Percentiles rank a stretch among this genome's conserved stretches.
Conservation (phyloP, 23 tunicate species). For the Botrylloides violaceus region DNA sequence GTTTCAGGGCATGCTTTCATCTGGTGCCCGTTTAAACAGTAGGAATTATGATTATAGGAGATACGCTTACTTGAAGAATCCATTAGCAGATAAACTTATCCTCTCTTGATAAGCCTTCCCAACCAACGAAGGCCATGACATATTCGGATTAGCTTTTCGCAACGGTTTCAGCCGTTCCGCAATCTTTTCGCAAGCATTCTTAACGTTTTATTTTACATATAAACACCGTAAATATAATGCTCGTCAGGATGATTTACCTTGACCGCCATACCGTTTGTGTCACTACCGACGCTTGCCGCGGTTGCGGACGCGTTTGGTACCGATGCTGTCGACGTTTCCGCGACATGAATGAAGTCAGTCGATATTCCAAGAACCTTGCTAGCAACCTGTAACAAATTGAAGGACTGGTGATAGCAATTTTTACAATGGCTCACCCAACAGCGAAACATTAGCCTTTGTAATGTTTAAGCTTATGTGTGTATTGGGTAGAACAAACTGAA, state of each 20-base stretch:
- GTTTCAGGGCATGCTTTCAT: too few species aligned
- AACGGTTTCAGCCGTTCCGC: constrained; percentile 44
- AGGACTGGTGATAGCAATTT: background rate
- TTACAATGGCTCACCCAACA: too few species aligned
- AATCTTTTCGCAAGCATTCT: constrained; percentile 66
- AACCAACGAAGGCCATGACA: constrained; percentile 38
- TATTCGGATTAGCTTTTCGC: constrained; percentile 24
- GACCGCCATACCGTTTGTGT: constrained; percentile 86
- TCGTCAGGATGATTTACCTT: constrained; percentile 27
- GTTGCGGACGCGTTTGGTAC: constrained; percentile 84
- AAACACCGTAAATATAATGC: background rate
- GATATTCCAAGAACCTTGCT: constrained; percentile 73
- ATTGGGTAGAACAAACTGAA: too few species aligned
- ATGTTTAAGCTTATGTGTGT: too few species aligned
- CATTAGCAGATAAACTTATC: constrained; percentile 66
- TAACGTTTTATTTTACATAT: background rate
- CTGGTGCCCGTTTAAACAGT: too few species aligned
- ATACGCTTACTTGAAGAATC: constrained; percentile 47
- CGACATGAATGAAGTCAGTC: constrained; percentile 34
- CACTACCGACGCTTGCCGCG: constrained; percentile 67
- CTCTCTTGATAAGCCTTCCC: constrained; percentile 55
- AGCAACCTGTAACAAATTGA: constrained; percentile 42
- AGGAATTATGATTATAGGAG: too few species aligned
- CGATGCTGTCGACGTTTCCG: constrained; percentile 70
- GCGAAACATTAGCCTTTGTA: too few species aligned